Conservation (phyloP, 2,113 vertebrate genomes). For the Sisor rabdophorus region DNA sequence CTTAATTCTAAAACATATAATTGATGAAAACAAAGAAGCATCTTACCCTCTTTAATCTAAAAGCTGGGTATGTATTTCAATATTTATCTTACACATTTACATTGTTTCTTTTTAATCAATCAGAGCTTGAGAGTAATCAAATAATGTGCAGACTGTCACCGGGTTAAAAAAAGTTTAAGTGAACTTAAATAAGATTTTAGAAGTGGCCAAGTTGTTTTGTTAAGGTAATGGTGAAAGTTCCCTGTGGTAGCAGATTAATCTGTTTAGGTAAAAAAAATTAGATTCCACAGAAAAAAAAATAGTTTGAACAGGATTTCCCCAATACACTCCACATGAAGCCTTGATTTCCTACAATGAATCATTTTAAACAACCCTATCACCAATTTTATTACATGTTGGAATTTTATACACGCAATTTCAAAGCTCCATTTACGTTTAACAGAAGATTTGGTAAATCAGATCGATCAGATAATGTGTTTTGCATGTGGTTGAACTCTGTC, state of each 20-base stretch:
- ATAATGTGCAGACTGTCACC: constrained; percentile 32
- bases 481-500: constrained; percentile 51
- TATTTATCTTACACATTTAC: constrained; percentile 66
- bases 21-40: constrained; percentile 68
- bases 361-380: constrained; percentile 59
- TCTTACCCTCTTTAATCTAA: constrained; percentile 53
- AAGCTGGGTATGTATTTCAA: constrained; percentile 63
- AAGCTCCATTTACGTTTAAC: constrained; percentile 53
- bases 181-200: constrained; percentile 25
- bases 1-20: constrained; percentile 66
- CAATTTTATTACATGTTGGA: constrained; percentile 49
- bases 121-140: constrained; percentile 51
- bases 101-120: constrained; percentile 53
- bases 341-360: constrained; percentile 35
- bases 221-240: background rate
- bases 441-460: constrained; percentile 56
- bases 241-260: constrained; percentile 3
- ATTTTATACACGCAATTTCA: constrained; percentile 55
- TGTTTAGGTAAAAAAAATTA: constrained; percentile 34
- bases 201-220: constrained; percentile 17
- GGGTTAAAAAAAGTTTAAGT: constrained; percentile 32
- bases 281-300: constrained; percentile 27
- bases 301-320: background rate
- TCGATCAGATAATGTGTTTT: constrained; percentile 53
- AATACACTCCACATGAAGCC: background rate